Percentiles rank a stretch among this genome's conserved stretches.
phyloP scores from a whole-genome alignment of 2,888 invertebrate genomes.

The Drosophila nr. perissopoda region DNA sequence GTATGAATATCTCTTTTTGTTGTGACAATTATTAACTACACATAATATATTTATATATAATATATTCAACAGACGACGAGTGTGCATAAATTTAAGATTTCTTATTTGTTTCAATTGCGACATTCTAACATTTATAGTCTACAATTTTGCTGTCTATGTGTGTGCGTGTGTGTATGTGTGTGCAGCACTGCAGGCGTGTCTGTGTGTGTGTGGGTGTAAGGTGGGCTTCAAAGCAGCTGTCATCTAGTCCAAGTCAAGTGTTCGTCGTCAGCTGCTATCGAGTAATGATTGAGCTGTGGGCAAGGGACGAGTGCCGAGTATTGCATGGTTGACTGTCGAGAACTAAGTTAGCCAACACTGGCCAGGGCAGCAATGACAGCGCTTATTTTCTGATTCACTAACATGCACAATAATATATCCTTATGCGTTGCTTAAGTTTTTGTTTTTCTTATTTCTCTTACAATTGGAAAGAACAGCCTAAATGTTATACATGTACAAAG shows the following conservation, averaged over 20 bases:
- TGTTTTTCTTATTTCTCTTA: constrained; percentile 46
- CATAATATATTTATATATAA: constrained; percentile 44
- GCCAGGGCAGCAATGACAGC: constrained; percentile 22
- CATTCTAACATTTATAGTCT: constrained; percentile 41
- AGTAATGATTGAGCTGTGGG: constrained; percentile 50
- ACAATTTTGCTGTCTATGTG: constrained; percentile 11
- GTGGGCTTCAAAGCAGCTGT: constrained; percentile 64
- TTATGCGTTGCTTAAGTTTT: constrained; percentile 41
- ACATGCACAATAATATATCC: constrained; percentile 18
- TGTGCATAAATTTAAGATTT: constrained; percentile 74
- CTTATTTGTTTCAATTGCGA: constrained; percentile 38
- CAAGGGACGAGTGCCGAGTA: neutral
- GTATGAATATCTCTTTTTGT: constrained; percentile 17
- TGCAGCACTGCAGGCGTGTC: constrained; percentile 12
- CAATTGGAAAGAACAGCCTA: constrained; percentile 72
- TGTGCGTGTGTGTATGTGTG: constrained; percentile 18
- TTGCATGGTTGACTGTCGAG: constrained; percentile 16
- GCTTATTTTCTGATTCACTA: constrained; percentile 11
- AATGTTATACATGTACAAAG: constrained; percentile 77
- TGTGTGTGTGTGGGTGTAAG: constrained; percentile 50
- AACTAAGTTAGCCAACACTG: constrained; percentile 45
- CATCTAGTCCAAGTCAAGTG: constrained; percentile 29
- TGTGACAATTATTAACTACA: constrained; percentile 70
- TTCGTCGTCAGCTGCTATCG: constrained; percentile 54
- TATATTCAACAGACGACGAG: constrained; percentile 71